A percentile compares a stretch with the other conserved stretches of the same genome.
phyloP scores from a whole-genome alignment of 1,140 invertebrate species.

The Danaus plexippus region DNA sequence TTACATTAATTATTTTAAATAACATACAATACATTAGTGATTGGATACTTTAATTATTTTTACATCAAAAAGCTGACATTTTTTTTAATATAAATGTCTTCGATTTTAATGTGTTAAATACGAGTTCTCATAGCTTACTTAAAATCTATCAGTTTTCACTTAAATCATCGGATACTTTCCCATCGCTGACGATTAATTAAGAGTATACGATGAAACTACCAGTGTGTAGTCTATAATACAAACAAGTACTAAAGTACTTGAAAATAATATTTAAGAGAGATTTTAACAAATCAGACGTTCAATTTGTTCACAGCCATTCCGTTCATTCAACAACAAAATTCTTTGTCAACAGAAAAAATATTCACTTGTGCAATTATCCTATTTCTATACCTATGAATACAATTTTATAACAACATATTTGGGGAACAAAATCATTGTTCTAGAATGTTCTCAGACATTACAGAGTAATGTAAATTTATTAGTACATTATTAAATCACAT shows the following conservation, averaged over 20 bases:
- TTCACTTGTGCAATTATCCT: conserved; percentile 6
- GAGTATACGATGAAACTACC: too few species aligned
- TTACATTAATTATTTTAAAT: too few species aligned
- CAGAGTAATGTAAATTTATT: conserved; percentile 5
- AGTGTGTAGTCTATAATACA: too few species aligned
- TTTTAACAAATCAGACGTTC: conserved; percentile 14
- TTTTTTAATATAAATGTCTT: too few species aligned
- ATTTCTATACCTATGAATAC: background rate
- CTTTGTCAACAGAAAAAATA: conserved; percentile 35
- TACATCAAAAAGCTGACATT: too few species aligned
- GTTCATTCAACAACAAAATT: conserved; percentile 22
- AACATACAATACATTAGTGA: too few species aligned
- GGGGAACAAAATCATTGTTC: conserved; percentile 5
- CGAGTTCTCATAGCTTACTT: too few species aligned
- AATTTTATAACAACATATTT: background rate
- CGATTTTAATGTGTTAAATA: too few species aligned
- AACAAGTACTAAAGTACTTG: conserved; percentile 7
- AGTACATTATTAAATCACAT: background rate
- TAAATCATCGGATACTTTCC: too few species aligned
- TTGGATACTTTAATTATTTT: too few species aligned
- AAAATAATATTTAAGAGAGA: conserved; percentile 5
- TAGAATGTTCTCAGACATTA: background rate
- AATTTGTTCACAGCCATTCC: conserved; percentile 54
- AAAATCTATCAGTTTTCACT: too few species aligned
- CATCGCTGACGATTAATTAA: too few species aligned